phyloP scores from a whole-genome alignment of 2,888 invertebrate species.

The Machimus rusticus region DNA sequence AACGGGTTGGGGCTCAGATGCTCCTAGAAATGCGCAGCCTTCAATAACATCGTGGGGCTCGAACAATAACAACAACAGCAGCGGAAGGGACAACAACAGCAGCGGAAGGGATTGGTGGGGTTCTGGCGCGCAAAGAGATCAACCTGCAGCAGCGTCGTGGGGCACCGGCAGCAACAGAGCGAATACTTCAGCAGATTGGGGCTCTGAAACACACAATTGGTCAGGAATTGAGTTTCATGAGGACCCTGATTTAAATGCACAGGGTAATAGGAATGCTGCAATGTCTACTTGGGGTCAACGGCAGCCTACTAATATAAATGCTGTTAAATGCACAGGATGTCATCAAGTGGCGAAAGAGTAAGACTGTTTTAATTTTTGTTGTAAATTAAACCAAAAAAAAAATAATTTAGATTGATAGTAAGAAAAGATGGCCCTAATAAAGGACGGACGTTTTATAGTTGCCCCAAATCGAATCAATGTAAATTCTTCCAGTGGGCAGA shows the following conservation, averaged over 20 bases:
- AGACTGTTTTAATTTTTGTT: background rate
- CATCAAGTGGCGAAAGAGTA: conserved; percentile 55
- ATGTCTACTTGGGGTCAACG: background rate
- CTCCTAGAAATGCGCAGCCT: background rate
- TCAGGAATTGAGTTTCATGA: background rate
- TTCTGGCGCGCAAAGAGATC: background rate
- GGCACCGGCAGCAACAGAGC: background rate
- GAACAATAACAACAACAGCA: background rate
- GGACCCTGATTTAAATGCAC: background rate
- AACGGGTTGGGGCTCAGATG: background rate
- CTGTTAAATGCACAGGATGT: conserved; percentile 56
- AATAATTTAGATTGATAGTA: conserved; percentile 71
- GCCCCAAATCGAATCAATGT: conserved; percentile 73
- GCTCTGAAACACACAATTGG: background rate
- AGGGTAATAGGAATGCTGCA: background rate
- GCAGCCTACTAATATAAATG: background rate
- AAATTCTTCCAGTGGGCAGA: conserved; percentile 87
- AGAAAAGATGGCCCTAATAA: conserved; percentile 86
- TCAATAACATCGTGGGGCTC: background rate
- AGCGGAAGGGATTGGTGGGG: background rate
- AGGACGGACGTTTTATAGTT: conserved; percentile 81
- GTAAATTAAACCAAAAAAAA: conserved; percentile 7
- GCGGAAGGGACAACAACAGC: background rate
- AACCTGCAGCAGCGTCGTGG: background rate
- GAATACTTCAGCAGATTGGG: background rate